These are phyloP conservation scores for Sinelater perroti DNA, from an alignment of 2,888 invertebrate species.

Conservation along the genomic window DNA sequence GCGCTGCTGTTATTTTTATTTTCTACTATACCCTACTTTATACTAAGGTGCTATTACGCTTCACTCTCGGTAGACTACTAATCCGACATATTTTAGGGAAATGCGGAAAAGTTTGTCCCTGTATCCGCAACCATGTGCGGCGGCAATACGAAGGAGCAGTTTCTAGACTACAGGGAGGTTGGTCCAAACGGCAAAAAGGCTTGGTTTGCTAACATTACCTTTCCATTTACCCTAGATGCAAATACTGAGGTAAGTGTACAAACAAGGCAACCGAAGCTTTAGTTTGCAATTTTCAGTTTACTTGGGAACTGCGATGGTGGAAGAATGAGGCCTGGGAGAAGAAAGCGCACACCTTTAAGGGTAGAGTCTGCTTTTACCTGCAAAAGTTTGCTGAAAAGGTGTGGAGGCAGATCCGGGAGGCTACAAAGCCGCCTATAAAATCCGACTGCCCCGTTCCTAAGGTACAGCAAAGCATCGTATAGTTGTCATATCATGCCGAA, in stretches of 20 bases:
- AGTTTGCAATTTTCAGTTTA: conserved; percentile 18
- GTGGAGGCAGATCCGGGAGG: conserved; percentile 16
- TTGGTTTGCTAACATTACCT: conserved; percentile 2
- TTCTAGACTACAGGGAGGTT: background rate
- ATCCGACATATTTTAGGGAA: too few relatives aligned
- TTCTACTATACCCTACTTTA: too few relatives aligned
- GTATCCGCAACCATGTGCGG: conserved; percentile 9
- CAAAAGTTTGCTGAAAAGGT: conserved; percentile 13
- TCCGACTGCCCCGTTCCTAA: conserved; percentile 4
- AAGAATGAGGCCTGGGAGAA: conserved; percentile 18
- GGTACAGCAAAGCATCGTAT: too few relatives aligned
- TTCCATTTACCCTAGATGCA: conserved; percentile 8
- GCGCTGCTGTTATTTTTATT: too few relatives aligned
- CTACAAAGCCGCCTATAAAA: conserved; percentile 15
- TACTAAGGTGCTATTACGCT: too few relatives aligned
- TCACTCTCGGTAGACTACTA: too few relatives aligned
- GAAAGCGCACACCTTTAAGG: conserved; percentile 9
- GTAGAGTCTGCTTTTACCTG: conserved; percentile 27
- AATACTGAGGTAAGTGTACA: conserved; percentile 8
- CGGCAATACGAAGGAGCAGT: background rate
- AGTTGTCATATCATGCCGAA: too few relatives aligned
- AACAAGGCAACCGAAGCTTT: too few relatives aligned
- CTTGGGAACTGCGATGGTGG: conserved; percentile 15
- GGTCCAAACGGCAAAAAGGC: background rate
- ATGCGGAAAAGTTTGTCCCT: too few relatives aligned